Conservation (phyloP, 53 echinoderm and acorn worm genomes). For the Crossaster papposus region DNA sequence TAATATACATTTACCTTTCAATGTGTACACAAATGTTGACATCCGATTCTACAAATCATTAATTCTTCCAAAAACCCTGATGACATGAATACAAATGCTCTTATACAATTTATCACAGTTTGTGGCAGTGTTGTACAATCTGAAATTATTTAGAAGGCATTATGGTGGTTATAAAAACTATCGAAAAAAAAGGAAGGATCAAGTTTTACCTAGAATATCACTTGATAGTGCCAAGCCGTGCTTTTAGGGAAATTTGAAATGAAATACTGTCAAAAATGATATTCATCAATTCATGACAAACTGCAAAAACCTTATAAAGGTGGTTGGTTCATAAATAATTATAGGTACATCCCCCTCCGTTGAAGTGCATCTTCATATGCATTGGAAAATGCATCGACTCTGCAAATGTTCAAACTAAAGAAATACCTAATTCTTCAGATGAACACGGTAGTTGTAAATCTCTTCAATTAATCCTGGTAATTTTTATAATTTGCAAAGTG, state of each 20-base stretch:
- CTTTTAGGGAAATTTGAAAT: no score
- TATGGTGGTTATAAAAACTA: neutral
- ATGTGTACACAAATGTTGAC: neutral
- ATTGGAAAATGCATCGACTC: no score
- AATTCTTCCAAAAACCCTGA: conserved; percentile 9
- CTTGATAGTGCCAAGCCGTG: no score
- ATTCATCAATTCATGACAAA: no score
- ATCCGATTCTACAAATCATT: neutral
- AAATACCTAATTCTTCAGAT: neutral
- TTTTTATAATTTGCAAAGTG: neutral
- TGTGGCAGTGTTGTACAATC: conserved; percentile 39
- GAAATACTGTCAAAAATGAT: no score
- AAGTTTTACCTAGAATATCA: no score
- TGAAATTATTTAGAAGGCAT: neutral
- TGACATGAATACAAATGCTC: conserved; percentile 26
- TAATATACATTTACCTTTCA: neutral
- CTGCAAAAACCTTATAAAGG: neutral
- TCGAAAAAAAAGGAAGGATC: neutral
- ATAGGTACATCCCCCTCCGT: no score
- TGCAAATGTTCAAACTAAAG: neutral
- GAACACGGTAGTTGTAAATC: neutral
- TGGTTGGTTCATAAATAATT: neutral
- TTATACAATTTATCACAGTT: neutral
- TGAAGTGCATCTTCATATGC: neutral
- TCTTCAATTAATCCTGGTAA: neutral